A percentile compares a stretch with the other conserved stretches of the same genome.
These are phyloP conservation scores for Exephanes ischioxanthus DNA, from an alignment of 2,888 invertebrate genomes.

Conservation along the genomic window DNA sequence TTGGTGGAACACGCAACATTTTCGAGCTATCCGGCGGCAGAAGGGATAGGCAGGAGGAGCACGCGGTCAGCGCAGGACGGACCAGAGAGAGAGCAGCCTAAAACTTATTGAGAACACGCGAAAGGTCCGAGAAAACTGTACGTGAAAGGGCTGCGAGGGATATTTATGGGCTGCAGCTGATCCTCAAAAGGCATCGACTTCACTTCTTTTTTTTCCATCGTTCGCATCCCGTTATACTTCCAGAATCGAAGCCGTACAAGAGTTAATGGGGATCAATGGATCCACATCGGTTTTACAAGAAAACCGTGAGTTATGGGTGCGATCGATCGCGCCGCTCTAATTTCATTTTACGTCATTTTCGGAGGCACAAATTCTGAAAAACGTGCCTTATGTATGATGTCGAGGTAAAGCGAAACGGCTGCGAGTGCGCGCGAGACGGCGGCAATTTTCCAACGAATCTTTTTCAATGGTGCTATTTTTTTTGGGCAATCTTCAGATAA, in stretches of 20 bases:
- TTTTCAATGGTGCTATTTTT: too few species aligned
- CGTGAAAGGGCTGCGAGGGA: constrained; percentile 73
- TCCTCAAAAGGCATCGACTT: constrained; percentile 60
- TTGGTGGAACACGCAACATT: constrained; percentile 56
- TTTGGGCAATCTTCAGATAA: too few species aligned
- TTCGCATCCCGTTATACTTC: constrained; percentile 50
- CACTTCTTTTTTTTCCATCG: constrained; percentile 61
- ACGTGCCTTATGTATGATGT: too few species aligned
- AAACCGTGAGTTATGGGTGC: neutral
- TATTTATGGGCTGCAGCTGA: constrained; percentile 79
- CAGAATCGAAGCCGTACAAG: constrained; percentile 17
- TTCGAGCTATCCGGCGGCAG: constrained; percentile 49
- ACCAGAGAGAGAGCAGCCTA: constrained; percentile 13
- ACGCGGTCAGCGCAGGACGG: constrained; percentile 25
- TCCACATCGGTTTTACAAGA: neutral
- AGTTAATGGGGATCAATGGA: constrained; percentile 26
- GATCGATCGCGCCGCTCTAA: neutral
- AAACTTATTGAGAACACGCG: constrained; percentile 65
- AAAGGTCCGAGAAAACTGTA: constrained; percentile 58
- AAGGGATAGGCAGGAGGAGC: constrained; percentile 50
- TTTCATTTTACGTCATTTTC: neutral
- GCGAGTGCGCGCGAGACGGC: too few species aligned
- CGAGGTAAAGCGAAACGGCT: too few species aligned
- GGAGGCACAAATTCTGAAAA: neutral
- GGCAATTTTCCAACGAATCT: too few species aligned